Evolutionary conservation across 2,888 invertebrate species (phyloP).

Genomic region (Brachynemurus nebulosus): DNA sequence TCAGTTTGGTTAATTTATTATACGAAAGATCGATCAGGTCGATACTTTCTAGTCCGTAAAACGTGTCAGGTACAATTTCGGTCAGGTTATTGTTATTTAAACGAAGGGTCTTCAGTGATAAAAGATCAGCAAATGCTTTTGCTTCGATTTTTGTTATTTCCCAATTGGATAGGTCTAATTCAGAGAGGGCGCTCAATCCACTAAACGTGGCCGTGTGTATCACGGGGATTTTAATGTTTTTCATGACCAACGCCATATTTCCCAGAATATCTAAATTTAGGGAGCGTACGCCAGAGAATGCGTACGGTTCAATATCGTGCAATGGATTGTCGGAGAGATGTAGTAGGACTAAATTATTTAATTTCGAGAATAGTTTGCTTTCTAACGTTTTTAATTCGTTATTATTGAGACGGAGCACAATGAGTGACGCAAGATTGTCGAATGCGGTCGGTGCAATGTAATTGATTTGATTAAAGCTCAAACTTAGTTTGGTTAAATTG

Average conservation of each 20-base stretch:
- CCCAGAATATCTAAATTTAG: not conserved
- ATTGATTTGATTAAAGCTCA: not conserved
- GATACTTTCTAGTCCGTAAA: not conserved
- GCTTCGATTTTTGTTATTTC: not conserved
- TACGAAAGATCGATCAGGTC: conserved; percentile 1
- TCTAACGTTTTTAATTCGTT: not conserved
- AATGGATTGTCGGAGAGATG: not conserved
- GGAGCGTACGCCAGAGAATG: not conserved
- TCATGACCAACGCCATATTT: not conserved
- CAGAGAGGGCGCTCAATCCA: not conserved
- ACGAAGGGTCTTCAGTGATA: not conserved
- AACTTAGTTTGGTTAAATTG: not conserved
- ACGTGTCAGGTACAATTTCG: not conserved
- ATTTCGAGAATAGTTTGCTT: not conserved
- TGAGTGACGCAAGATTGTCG: not conserved
- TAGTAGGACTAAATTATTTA: not conserved
- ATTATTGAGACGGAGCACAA: not conserved
- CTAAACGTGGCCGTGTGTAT: not conserved
- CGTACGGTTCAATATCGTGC: not conserved
- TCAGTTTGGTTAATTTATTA: not conserved
- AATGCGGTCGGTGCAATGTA: not conserved
- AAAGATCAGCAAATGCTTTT: not conserved
- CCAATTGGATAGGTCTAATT: not conserved
- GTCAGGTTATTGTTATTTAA: not conserved
- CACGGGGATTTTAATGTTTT: not conserved